A percentile compares a stretch with the other conserved stretches of the same genome.
These are phyloP conservation scores for Monarcha castaneiventris DNA, from an alignment of 2,113 vertebrate genomes.

Conservation along the genomic window DNA sequence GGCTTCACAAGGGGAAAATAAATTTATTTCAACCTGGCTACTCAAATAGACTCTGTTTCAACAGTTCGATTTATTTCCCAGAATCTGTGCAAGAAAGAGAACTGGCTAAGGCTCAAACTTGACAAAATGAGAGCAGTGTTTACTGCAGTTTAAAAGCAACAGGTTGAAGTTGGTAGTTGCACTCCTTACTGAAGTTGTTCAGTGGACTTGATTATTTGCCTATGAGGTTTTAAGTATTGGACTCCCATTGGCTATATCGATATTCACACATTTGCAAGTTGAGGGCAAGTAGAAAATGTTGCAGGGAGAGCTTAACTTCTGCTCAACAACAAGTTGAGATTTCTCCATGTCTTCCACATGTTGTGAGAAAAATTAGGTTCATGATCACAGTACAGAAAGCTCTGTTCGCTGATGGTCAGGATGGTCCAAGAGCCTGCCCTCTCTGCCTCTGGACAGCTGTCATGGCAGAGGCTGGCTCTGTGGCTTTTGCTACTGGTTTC, in stretches of 20 bases:
- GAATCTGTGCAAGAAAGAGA: background rate
- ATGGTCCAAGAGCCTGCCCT: background rate
- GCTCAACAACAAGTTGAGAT: background rate
- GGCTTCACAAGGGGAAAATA: background rate
- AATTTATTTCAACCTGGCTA: background rate
- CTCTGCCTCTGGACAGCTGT: background rate
- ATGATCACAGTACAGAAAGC: background rate
- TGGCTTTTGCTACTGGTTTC: background rate
- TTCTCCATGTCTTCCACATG: background rate
- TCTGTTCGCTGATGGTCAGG: background rate
- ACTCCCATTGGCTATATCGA: background rate
- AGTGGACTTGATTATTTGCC: background rate
- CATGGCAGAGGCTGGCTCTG: background rate
- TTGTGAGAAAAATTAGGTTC: background rate
- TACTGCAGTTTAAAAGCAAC: background rate
- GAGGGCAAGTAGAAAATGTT: background rate
- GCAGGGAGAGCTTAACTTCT: background rate
- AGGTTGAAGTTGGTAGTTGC: background rate
- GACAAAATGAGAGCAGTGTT: constrained; percentile 28
- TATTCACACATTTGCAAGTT: background rate
- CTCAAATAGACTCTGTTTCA: background rate
- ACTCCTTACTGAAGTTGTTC: background rate
- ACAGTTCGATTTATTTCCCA: background rate
- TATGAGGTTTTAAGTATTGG: background rate
- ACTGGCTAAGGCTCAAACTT: background rate